These are phyloP conservation scores for Gavia stellata DNA, from an alignment of 2,113 vertebrate species.

Conservation along the genomic window DNA sequence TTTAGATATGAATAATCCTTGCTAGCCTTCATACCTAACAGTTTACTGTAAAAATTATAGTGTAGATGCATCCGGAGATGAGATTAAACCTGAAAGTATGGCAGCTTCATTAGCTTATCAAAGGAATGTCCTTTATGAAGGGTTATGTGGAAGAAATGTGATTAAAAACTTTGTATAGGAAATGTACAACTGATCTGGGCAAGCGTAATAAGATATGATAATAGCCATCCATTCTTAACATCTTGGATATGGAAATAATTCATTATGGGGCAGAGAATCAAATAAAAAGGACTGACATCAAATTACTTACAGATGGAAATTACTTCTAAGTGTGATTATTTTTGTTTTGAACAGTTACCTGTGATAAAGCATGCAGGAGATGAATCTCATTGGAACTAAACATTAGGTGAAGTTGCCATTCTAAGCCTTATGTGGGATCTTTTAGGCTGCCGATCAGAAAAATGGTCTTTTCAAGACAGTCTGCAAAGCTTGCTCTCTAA, in stretches of 20 bases:
- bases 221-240: not conserved
- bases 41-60: not conserved
- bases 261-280: not conserved
- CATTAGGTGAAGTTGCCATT: not conserved
- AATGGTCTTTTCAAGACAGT: not conserved
- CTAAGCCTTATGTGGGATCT: not conserved
- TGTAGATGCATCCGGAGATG: not conserved
- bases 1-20: not conserved
- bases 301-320: not conserved
- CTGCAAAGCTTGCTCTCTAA: not conserved
- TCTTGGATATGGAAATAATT: not conserved
- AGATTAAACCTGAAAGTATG: not conserved
- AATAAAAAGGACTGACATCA: not conserved
- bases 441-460: not conserved
- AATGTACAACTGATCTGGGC: not conserved
- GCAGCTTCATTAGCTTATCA: not conserved
- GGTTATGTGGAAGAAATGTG: not conserved
- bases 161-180: not conserved
- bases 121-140: not conserved
- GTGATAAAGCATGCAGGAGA: not conserved
- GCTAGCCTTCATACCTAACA: not conserved
- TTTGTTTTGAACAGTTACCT: not conserved
- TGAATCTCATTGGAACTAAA: not conserved
- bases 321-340: not conserved
- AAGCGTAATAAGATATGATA: not conserved